Conservation (phyloP, 2,113 vertebrate genomes). For the Sander vitreus region DNA sequence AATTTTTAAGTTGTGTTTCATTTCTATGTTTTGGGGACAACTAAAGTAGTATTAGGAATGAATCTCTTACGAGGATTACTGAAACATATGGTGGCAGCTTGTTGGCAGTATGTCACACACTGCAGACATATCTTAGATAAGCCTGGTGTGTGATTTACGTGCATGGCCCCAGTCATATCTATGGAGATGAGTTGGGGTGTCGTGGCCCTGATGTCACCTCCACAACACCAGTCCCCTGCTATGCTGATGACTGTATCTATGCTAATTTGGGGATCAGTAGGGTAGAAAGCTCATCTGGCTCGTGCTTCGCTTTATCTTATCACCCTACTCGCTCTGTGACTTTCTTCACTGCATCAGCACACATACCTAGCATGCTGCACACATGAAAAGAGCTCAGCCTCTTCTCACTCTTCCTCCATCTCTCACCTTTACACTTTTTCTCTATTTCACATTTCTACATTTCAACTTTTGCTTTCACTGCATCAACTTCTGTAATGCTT, state of each 20-base stretch:
- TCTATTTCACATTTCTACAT: conserved; percentile 34
- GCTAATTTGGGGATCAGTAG: conserved; percentile 80
- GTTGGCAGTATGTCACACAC: conserved; percentile 62
- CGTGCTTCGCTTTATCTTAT: conserved; percentile 82
- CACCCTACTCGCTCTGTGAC: conserved; percentile 43
- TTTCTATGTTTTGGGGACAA: conserved; percentile 48
- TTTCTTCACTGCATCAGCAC: conserved; percentile 55
- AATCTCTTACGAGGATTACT: conserved; percentile 66
- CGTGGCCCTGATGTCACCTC: conserved; percentile 69
- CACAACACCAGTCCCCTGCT: conserved; percentile 65
- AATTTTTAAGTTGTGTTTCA: conserved; percentile 36
- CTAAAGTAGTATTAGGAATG: conserved; percentile 49
- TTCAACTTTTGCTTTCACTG: conserved; percentile 40
- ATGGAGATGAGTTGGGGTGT: conserved; percentile 78
- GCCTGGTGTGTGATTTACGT: conserved; percentile 65
- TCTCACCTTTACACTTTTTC: conserved; percentile 36
- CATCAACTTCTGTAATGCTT: conserved; percentile 31
- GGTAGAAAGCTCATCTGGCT: conserved; percentile 69
- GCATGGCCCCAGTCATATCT: conserved; percentile 76
- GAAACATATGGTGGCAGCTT: conserved; percentile 65
- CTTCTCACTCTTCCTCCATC: conserved; percentile 31
- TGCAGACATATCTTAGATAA: conserved; percentile 69
- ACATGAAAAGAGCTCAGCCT: conserved; percentile 57
- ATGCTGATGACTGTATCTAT: conserved; percentile 83
- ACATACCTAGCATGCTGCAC: conserved; percentile 62